Conservation (phyloP, 2,797 vertebrate species). For the Pogonophryne albipinna region DNA sequence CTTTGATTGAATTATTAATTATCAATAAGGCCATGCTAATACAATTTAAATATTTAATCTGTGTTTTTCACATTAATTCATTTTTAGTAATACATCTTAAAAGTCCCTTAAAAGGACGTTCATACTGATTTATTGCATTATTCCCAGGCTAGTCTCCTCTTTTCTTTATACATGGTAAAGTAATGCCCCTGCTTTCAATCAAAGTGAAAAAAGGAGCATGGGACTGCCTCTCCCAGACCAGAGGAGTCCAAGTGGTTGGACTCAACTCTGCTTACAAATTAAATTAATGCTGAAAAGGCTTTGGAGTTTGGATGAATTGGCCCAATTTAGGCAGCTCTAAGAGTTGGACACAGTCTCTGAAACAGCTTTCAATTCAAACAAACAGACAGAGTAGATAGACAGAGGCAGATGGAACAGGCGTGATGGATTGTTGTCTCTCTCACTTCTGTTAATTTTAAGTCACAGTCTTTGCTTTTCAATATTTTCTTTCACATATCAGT, state of each 20-base stretch:
- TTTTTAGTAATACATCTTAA: slow-evolving; percentile 30
- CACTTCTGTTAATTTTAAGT: slow-evolving; percentile 11
- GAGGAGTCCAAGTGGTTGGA: slow-evolving; percentile 37
- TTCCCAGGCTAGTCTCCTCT: slow-evolving; percentile 14
- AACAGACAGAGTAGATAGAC: not conserved
- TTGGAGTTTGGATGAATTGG: slow-evolving; percentile 26
- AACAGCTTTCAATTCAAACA: slow-evolving; percentile 14
- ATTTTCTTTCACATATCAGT: slow-evolving; percentile 14
- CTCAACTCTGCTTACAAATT: slow-evolving; percentile 45
- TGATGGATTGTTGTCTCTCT: not conserved
- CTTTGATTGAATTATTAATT: slow-evolving; percentile 50
- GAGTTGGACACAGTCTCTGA: slow-evolving; percentile 16
- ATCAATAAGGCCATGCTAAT: slow-evolving; percentile 34
- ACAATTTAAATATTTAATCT: slow-evolving; percentile 52
- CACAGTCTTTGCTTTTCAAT: not conserved
- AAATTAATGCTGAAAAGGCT: slow-evolving; percentile 44
- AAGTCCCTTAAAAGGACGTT: not conserved
- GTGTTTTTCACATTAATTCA: slow-evolving; percentile 23
- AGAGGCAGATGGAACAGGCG: not conserved
- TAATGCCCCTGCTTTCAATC: slow-evolving; percentile 28
- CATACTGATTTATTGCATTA: slow-evolving; percentile 18
- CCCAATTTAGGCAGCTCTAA: slow-evolving; percentile 28
- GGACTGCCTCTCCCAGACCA: slow-evolving; percentile 22
- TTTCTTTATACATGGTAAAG: slow-evolving; percentile 34
- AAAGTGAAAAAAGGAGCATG: slow-evolving; percentile 18